Conservation (phyloP, 2,113 vertebrate genomes). For the Poecilia latipinna region DNA sequence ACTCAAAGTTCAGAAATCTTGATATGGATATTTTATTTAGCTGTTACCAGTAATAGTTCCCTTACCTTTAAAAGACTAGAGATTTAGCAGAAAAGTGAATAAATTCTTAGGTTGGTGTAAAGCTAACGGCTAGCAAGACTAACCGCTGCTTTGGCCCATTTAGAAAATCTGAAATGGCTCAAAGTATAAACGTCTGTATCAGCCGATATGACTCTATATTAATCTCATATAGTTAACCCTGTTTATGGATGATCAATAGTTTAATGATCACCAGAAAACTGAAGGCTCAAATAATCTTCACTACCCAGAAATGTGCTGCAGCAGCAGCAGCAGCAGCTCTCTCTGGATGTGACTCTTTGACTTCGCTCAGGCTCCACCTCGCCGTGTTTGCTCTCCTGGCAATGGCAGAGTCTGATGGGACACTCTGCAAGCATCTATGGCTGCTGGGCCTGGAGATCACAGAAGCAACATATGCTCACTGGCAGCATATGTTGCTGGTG, state of each 20-base stretch:
- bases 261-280: not conserved
- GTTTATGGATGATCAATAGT: not conserved
- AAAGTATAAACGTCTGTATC: not conserved
- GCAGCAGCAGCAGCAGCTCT: conserved; percentile 1
- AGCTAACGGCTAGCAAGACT: too few relatives aligned
- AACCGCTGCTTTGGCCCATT: too few relatives aligned
- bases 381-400: conserved; percentile 66
- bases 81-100: too few relatives aligned
- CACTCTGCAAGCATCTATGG: conserved; percentile 87
- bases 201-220: not conserved
- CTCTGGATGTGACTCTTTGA: conserved; percentile 28
- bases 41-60: not conserved
- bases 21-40: not conserved
- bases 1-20: not conserved
- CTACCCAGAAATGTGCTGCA: not conserved
- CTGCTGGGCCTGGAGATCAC: conserved; percentile 89
- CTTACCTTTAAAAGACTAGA: not conserved
- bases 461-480: conserved; percentile 94
- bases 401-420: conserved; percentile 52
- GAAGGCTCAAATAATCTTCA: conserved; percentile 16
- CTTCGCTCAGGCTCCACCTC: conserved; percentile 54
- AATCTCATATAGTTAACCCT: not conserved
- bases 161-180: not conserved
- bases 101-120: too few relatives aligned
- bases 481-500: conserved; percentile 87